Evolutionary conservation across 2,888 invertebrate genomes (phyloP), one percentile per base, ranked within the genome.

Genomic region (Brenthis hecate): DNA sequence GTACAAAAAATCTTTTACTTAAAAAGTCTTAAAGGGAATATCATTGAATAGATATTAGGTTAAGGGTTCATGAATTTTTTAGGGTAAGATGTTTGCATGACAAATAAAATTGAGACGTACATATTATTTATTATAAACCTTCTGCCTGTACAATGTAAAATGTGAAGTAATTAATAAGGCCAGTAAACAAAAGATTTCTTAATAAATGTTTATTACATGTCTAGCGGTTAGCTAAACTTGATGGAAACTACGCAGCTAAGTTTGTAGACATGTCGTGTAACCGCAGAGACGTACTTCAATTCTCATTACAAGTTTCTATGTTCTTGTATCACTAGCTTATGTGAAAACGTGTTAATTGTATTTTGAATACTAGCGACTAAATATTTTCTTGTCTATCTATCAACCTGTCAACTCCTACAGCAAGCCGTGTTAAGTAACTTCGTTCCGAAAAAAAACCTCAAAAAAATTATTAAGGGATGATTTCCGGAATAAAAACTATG

Each of bases 241-340:
- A 68, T 67, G 65, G 48, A 62, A 72, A 63, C 68, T 70, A 63
- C 63, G 66, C 51, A 56, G 51, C 60, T 57, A 64, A 72, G 70
- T 72, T 70, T 48, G 16, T 68, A 64, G 71, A 68, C 70, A 64
- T 66, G 64, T 68, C 43, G 51, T 23, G 56, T 47, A 56, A 57
- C 66, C 71, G 69, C 71, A 53, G 65, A 60, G 55, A 13, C 62
- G 56, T 69, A 67, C 65, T 67, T 66, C 66, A 53, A 63, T 70
- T 64, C 68, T 72, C 72, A 70, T 72, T 70, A 72, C 68, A 70
- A 72, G 68, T 72, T 70, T 68, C 53, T 65, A 55, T 66, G 55
- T 58, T 61, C 48, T 54, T 69, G 43, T 63, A 13, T 60, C 28
- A 13, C 28, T 50, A 56, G 36, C 51, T 57, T 53, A 28, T 63